Evolutionary conservation across 2,888 invertebrate genomes (phyloP), one percentile per base, ranked within the genome.

Genomic region (Allygus modestus): DNA sequence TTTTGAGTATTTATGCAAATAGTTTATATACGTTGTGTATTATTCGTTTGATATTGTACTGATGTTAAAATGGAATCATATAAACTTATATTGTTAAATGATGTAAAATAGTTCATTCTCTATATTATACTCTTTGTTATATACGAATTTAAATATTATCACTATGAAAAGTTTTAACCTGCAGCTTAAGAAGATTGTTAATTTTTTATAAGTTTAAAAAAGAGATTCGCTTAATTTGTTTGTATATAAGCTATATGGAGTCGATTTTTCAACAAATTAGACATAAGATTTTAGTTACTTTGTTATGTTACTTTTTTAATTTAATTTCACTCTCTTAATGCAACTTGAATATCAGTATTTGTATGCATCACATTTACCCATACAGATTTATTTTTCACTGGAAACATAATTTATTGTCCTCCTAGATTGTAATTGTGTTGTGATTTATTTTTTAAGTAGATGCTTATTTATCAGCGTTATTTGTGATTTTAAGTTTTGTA

Each of bases 401-500:
- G 15, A 28, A 28, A 65, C 65, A 28, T 65, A 65, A 73, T 73
- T 73, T 73, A 73, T 41, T 43, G 73, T 41, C 41, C 69, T 69
- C 37, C 15, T 73, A 73, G 73, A 73, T 73, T 41, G 41, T 73
- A 73, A 73, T 41, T 73, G 33, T 65, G 20, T 73, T 73, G 73
- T 73, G 73, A 73, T 73, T 43, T 73, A 73, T 41, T 69, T 41
- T 69, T 73, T 37, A 37, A 73, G 73, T 73, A 41, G 43, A 43
- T 73, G 73, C 41, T 73, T 73, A 73, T 73, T 73, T 73, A 73
- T 73, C 12, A 20, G 73, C 41, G 73, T 73, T 73, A 37, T 41
- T 37, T 73, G 43, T 43, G 43, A 73, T 73, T 73, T 69, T 73
- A 69, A 31, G 73, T 73, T 73, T 73, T 73, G n/a, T 73, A 73